phyloP scores from a whole-genome alignment of 2,797 vertebrate species.

The Hephaestus fuliginosus region DNA sequence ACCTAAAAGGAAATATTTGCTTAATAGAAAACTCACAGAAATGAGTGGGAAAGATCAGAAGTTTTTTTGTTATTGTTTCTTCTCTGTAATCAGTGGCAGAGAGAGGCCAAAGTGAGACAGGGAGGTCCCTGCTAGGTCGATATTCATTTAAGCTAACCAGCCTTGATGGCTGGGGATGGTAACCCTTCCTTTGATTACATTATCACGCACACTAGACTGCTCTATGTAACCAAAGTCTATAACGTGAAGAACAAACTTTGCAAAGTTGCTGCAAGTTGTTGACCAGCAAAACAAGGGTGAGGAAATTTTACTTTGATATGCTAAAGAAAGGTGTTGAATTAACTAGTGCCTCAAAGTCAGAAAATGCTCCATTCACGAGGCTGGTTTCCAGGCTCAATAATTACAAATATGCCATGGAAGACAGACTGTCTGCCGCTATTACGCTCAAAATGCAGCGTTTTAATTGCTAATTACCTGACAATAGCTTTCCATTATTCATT shows the following conservation, averaged over 20 bases:
- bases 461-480: conserved; percentile 83
- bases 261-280: conserved; percentile 53
- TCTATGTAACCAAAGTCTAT: neutral
- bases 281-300: conserved; percentile 41
- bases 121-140: conserved; percentile 25
- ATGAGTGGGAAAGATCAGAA: conserved; percentile 39
- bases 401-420: conserved; percentile 60
- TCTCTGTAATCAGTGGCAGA: conserved; percentile 34
- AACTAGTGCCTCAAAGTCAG: conserved; percentile 59
- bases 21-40: conserved; percentile 54
- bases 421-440: conserved; percentile 71
- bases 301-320: conserved; percentile 70
- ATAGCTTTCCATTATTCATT: conserved; percentile 81
- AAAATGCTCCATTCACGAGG: conserved; percentile 61
- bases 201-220: conserved; percentile 6
- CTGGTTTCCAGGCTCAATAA: conserved; percentile 62
- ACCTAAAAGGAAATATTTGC: conserved; percentile 55
- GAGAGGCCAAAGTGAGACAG: conserved; percentile 26
- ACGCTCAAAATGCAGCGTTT: conserved; percentile 73
- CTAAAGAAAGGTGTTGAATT: conserved; percentile 60
- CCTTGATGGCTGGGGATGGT: conserved; percentile 8
- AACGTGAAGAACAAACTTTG: conserved; percentile 43
- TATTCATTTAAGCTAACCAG: conserved; percentile 31
- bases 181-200: conserved; percentile 34
- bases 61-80: conserved; percentile 8